Evolutionary conservation across 2,113 vertebrate species (phyloP), one percentile per base, ranked within the genome.

Genomic region (Larimichthys crocea): DNA sequence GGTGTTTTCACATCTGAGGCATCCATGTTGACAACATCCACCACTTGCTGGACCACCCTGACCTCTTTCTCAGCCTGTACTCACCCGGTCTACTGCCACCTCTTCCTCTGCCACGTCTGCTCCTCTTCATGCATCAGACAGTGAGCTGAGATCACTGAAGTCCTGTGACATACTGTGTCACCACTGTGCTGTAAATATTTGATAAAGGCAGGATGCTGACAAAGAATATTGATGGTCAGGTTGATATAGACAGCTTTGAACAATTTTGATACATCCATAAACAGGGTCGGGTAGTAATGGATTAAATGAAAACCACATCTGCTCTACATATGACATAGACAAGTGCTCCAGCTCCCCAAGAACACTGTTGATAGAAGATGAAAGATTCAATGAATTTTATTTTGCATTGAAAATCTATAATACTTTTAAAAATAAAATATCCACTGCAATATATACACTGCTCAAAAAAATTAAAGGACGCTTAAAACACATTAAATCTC

Each of bases 221-320:
- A 52, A 9, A 17, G 68, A 55, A 72, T 57, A 72, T 8, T 31
- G 42, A 72, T 57, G 59, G 29, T 61, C 44, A 69, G 65, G 10
- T 66, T 17, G 49, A 44, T 29, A 6, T 2, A 20, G 11, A 12
- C 4, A 10, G 12, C n/a, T 44, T 10, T 14, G n/a, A 19, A 50
- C 2, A 17, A 15, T 49, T 6, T 19, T 19, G 0, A 50, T 19
- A 19, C 17, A 19, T 8, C 2, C 49, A 50, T 50, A 40, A 40
- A 40, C 35, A 40, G 8, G 35, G 1, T 40, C 35, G 1, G 35
- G 35, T 40, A 8, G 35, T 40, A 40, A 40, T 40, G 8, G 35
- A 40, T 40, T 40, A 40, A 4, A 31, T 31, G 31, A 31, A 31
- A 31, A 31, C 31, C 31, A 31, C 31, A 5, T 31, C 31, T 31